Evolutionary conservation across 2,797 vertebrate genomes (phyloP), one percentile per base, ranked within the genome.

Genomic region (Chaenodraco wilsoni): DNA sequence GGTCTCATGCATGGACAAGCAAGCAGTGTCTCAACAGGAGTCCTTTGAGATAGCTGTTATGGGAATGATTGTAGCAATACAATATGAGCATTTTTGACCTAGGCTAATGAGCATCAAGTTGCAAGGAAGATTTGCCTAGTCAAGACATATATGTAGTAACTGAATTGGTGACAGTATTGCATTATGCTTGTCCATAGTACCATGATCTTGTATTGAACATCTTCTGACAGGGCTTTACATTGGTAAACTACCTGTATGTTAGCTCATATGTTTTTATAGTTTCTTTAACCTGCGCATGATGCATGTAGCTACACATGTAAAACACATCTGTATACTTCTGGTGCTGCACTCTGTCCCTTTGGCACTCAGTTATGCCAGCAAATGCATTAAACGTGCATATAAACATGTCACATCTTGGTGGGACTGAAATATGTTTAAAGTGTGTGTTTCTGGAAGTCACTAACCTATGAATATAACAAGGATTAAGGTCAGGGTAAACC

Each of bases 51-150:
- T 65, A 81, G 57, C 43, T 21, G 45, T 54, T 67, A 41, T 69
- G 63, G 79, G 27, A 74, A 63, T 48, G 73, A 77, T 65, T 45
- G 37, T 23, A 21, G 69, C n/a, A 56, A 51, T 60, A 45, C 8
- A 59, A 41, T 31, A 5, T 56, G 46, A 69, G 55, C 74, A 72
- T 68, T 70, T 70, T 23, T 75, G 68, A 78, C 65, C 74, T 69
- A 14, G 50, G 40, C 50, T 85, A 79, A 77, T 71, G 58, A 77
- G 62, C 62, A 76, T 70, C 62, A 60, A 49, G 43, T 43, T 63
- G 21, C n/a, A 33, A 68, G 66, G n/a, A 58, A 46, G 27, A 60
- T 57, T 33, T 62, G 46, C 45, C 9, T 17, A 10, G 13, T 19
- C 55, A 56, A 43, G 43, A 81, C n/a, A 54, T 69, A 8, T 43